These are phyloP conservation scores for Brenthis hecate DNA, from an alignment of 2,888 invertebrate species.

Conservation along the genomic window DNA sequence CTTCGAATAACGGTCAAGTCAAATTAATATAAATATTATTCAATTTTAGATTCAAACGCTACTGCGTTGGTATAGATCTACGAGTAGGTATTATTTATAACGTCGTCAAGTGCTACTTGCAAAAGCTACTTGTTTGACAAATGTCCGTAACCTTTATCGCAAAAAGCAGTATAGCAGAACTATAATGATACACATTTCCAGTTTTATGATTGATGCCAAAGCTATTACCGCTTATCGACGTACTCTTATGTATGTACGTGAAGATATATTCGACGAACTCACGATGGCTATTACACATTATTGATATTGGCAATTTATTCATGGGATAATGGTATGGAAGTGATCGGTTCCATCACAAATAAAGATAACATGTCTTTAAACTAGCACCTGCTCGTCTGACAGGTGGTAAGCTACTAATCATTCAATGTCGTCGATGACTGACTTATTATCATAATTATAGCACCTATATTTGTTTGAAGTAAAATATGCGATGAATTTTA, in stretches of 20 bases:
- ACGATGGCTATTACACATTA: conserved; percentile 21
- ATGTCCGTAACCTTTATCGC: conserved; percentile 21
- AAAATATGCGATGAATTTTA: background rate
- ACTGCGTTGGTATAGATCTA: background rate
- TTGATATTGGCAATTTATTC: conserved; percentile 28
- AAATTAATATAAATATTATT: too few species aligned
- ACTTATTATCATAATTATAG: conserved; percentile 2
- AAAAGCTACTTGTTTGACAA: conserved; percentile 20
- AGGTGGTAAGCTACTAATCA: background rate
- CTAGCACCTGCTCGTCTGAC: conserved; percentile 25
- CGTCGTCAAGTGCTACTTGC: conserved; percentile 1
- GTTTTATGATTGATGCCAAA: conserved; percentile 31
- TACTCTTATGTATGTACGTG: background rate
- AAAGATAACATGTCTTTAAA: conserved; percentile 21
- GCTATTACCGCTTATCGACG: conserved; percentile 24
- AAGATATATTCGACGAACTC: conserved; percentile 17
- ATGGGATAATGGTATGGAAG: conserved; percentile 13
- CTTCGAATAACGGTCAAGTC: too few species aligned
- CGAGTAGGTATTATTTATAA: background rate
- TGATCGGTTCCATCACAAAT: conserved; percentile 4
- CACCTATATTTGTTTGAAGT: conserved; percentile 3
- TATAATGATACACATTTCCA: conserved; percentile 20
- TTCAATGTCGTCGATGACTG: conserved; percentile 1
- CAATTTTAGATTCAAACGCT: background rate
- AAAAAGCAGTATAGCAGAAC: conserved; percentile 9